Percentiles rank a stretch among this genome's conserved stretches.
Conservation (phyloP, 2,888 invertebrate genomes). For the Coenonympha arcania region DNA sequence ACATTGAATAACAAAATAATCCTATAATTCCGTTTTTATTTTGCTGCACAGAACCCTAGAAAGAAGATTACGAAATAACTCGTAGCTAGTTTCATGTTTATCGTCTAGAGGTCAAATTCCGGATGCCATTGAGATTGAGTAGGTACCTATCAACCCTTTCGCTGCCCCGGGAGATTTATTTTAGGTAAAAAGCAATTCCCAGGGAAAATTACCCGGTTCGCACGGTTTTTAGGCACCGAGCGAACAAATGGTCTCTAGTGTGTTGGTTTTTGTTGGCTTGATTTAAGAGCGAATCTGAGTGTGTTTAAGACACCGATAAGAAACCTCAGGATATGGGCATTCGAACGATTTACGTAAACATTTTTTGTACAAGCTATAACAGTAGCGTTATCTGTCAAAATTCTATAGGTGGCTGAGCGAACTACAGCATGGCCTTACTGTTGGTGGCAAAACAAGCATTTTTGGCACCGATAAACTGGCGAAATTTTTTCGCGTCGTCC, state of each 20-base stretch:
- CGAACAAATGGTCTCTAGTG: background rate
- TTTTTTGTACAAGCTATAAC: no score
- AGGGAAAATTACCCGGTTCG: conserved; percentile 2
- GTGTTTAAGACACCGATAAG: no score
- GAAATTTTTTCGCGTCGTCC: no score
- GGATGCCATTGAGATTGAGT: background rate
- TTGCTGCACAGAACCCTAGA: background rate
- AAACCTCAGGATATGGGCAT: no score
- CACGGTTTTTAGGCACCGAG: background rate
- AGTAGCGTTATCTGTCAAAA: no score
- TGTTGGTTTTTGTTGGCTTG: background rate
- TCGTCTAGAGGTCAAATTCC: conserved; percentile 1
- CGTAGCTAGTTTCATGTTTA: background rate
- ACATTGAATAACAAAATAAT: no score
- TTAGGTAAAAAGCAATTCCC: conserved; percentile 11
- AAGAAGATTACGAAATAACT: background rate
- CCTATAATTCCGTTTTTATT: background rate
- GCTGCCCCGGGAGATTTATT: conserved; percentile 6
- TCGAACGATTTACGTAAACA: no score
- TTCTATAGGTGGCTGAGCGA: no score
- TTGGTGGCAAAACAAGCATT: no score
- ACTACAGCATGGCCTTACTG: no score
- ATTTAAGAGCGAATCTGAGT: background rate
- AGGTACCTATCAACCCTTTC: conserved; percentile 6
- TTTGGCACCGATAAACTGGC: no score